Percentiles rank a stretch among this genome's conserved stretches.
phyloP scores from a whole-genome alignment of 2,797 vertebrate genomes.

The Chrysocyon brachyurus region DNA sequence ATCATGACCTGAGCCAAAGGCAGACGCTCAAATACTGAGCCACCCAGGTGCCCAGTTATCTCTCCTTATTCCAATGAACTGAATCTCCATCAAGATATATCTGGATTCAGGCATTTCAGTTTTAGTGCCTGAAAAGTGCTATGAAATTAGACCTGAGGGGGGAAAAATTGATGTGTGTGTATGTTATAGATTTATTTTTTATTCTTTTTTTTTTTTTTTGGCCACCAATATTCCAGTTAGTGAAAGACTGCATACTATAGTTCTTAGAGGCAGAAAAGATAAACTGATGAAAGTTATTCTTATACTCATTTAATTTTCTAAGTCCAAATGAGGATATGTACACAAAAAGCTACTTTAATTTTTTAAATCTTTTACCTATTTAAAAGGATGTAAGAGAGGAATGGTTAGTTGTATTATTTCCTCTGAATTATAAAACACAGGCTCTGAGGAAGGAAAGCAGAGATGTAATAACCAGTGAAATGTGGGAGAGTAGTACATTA shows the following conservation, averaged over 20 bases:
- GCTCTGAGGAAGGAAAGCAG: not conserved
- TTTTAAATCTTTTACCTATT: not conserved
- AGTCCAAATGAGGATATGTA: not conserved
- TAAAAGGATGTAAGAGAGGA: not conserved
- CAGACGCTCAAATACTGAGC: too few relatives aligned
- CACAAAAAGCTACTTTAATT: not conserved
- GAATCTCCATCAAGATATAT: not conserved
- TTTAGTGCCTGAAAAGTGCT: not conserved
- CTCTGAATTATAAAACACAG: not conserved
- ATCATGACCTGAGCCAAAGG: too few relatives aligned
- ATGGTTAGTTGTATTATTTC: slow-evolving; percentile 1
- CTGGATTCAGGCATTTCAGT: not conserved
- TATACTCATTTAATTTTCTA: not conserved
- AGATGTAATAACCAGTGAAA: not conserved
- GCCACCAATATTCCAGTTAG: not conserved
- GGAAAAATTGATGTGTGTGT: not conserved
- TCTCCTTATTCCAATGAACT: not conserved
- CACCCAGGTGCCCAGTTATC: not conserved
- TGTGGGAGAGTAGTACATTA: not conserved
- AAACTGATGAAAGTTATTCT: not conserved
- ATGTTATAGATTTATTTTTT: not conserved
- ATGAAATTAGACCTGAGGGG: not conserved
- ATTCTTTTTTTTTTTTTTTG: not conserved
- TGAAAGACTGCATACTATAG: not conserved
- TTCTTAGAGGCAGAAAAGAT: not conserved